Conservation (phyloP, 2,113 vertebrate genomes). For the Daubentonia madagascariensis region DNA sequence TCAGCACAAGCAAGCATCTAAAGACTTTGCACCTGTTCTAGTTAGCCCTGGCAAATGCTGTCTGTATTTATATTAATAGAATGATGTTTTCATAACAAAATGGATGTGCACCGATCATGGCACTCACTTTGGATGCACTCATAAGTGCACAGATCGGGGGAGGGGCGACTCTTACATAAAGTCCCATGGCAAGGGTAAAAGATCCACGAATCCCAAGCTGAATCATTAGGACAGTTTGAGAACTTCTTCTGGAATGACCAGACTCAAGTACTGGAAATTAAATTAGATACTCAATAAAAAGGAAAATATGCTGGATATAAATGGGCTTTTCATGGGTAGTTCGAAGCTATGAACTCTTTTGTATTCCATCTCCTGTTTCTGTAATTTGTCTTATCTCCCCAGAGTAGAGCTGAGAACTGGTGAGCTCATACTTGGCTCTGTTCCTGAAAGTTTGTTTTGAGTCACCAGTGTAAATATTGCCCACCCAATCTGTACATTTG, state of each 20-base stretch:
- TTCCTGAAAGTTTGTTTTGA: conserved; percentile 83
- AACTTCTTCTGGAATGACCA: conserved; percentile 11
- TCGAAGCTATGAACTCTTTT: neutral
- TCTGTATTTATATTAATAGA: conserved; percentile 79
- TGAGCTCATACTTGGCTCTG: conserved; percentile 84
- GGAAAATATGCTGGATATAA: neutral
- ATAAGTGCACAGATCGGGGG: neutral
- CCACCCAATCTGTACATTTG: conserved; percentile 78
- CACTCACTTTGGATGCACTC: conserved; percentile 38
- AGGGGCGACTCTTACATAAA: conserved; percentile 58
- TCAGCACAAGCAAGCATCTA: conserved; percentile 65
- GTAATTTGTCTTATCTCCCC: conserved; percentile 80
- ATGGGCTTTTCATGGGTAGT: conserved; percentile 4
- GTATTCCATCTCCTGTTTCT: conserved; percentile 50
- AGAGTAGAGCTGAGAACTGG: conserved; percentile 69
- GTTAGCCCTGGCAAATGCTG: conserved; percentile 73
- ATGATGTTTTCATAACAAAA: conserved; percentile 80
- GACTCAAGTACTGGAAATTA: conserved; percentile 13
- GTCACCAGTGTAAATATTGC: conserved; percentile 81
- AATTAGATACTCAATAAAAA: conserved; percentile 17
- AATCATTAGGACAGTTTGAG: neutral
- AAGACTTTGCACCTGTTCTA: conserved; percentile 79
- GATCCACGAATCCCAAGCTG: neutral
- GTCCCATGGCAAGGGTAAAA: neutral
- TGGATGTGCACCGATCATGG: conserved; percentile 46